phyloP scores from a whole-genome alignment of 2,797 vertebrate species.

The Scyliorhinus canicula region DNA sequence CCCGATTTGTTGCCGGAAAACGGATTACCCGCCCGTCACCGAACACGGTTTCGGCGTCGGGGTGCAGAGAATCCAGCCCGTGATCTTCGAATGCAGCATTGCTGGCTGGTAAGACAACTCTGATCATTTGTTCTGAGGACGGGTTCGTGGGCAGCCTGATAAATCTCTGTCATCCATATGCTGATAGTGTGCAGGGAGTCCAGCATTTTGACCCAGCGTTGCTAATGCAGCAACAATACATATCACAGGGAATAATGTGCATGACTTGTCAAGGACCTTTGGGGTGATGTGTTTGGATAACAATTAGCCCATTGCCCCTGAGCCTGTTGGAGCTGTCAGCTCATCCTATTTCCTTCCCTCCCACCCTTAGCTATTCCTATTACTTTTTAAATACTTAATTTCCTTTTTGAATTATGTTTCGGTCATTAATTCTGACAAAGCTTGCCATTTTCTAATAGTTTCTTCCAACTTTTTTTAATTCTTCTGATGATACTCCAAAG shows the following conservation, averaged over 20 bases:
- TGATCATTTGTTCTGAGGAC: background rate
- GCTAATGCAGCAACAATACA: background rate
- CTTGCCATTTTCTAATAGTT: background rate
- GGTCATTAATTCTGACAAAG: background rate
- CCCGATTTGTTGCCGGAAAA: no score
- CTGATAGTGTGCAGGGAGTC: background rate
- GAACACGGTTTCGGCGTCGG: no score
- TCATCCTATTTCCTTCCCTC: background rate
- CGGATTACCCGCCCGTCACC: no score
- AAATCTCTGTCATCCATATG: background rate
- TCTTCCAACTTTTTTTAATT: background rate
- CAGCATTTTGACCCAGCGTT: background rate
- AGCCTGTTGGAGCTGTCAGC: background rate
- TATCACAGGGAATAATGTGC: background rate
- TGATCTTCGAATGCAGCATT: background rate
- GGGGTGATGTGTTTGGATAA: no score
- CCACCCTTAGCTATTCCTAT: background rate
- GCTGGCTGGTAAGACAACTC: background rate
- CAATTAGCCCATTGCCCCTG: background rate
- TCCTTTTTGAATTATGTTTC: no score
- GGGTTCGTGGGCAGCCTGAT: background rate
- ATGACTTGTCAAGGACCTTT: background rate
- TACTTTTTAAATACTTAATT: background rate
- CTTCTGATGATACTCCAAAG: no score
- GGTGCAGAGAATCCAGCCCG: no score